phyloP scores from a whole-genome alignment of 2,888 invertebrate species.

The Ichneumon xanthorius region DNA sequence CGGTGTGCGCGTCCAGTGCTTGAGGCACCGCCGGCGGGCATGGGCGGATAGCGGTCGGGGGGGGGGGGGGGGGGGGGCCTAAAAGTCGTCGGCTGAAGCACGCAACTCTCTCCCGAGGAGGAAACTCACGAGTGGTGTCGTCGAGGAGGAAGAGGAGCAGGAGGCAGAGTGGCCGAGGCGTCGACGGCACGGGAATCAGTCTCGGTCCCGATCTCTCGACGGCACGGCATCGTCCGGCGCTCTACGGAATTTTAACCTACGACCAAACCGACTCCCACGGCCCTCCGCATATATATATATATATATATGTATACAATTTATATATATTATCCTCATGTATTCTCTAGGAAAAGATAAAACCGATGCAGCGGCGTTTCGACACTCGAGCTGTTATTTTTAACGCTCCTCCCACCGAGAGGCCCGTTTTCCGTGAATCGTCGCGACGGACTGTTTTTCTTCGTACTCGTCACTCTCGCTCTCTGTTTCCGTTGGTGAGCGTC shows the following conservation, averaged over 20 bases:
- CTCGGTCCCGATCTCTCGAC: conserved; percentile 45
- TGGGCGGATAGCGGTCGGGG: not conserved
- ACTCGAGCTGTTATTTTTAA: conserved; percentile 61
- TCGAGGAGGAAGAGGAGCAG: conserved; percentile 32
- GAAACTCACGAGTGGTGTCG: conserved; percentile 24
- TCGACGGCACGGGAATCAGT: conserved; percentile 53
- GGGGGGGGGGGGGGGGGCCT: not conserved
- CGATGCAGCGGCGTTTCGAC: conserved; percentile 53
- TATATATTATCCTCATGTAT: too few species aligned
- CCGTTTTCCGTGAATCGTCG: conserved; percentile 18
- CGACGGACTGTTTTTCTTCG: conserved; percentile 5
- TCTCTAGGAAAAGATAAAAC: conserved; percentile 29
- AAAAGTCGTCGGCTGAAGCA: conserved; percentile 23
- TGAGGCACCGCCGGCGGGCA: conserved; percentile 1
- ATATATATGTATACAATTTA: not conserved
- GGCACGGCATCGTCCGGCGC: conserved; percentile 42
- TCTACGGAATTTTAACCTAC: too few species aligned
- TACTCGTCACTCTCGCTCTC: conserved; percentile 17
- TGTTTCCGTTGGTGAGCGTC: conserved; percentile 7
- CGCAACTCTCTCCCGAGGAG: conserved; percentile 27
- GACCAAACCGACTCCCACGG: too few species aligned
- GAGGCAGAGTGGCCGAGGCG: conserved; percentile 23
- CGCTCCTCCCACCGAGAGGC: conserved; percentile 18
- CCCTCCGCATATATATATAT: not conserved
- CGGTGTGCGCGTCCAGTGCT: not conserved